phyloP scores from a whole-genome alignment of 2,797 vertebrate species.

The Sebastes diaconus region DNA sequence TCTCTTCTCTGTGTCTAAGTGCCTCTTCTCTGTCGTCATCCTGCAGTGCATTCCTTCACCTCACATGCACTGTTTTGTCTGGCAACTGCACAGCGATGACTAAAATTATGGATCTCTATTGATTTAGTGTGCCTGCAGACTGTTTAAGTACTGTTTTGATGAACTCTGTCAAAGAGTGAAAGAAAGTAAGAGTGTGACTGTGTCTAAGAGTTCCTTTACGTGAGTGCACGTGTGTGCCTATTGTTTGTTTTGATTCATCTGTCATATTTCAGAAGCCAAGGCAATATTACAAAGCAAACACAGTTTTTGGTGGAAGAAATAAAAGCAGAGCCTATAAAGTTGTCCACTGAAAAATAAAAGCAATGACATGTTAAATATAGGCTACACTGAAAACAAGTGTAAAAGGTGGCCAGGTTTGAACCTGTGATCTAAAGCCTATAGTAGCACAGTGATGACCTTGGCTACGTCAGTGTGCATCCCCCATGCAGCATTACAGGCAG shows the following conservation, averaged over 20 bases:
- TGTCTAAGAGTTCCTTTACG: neutral
- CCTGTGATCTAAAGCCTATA: neutral
- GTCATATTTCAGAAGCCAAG: constrained; percentile 13
- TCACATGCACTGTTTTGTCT: constrained; percentile 11
- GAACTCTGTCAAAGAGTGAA: neutral
- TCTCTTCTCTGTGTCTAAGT: constrained; percentile 11
- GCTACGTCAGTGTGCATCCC: neutral
- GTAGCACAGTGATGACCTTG: neutral
- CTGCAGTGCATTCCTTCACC: neutral
- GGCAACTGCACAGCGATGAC: neutral
- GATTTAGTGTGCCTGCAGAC: neutral
- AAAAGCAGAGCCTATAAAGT: neutral
- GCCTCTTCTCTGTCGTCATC: constrained; percentile 3
- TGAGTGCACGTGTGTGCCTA: neutral
- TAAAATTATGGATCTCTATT: constrained; percentile 6
- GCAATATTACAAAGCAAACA: neutral
- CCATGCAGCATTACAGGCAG: neutral
- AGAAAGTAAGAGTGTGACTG: neutral
- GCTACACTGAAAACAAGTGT: neutral
- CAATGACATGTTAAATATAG: neutral
- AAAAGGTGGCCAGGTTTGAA: neutral
- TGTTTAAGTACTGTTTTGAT: constrained; percentile 11
- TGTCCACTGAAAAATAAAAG: neutral
- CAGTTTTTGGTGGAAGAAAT: neutral
- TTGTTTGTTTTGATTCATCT: constrained; percentile 16